phyloP scores from a whole-genome alignment of 2,888 invertebrate species.

The Andrena praecox region DNA sequence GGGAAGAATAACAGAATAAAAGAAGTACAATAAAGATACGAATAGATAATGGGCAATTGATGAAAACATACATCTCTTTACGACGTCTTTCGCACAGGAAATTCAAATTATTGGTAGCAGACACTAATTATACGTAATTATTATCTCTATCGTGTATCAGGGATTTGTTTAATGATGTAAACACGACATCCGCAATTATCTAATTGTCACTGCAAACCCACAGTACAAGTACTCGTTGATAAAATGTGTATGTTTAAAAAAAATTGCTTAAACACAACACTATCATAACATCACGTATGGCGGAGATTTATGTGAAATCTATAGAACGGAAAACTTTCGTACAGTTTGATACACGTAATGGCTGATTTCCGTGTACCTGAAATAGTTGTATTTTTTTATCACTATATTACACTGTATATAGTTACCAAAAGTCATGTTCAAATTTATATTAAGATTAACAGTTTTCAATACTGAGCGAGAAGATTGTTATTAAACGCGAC shows the following conservation, averaged over 20 bases:
- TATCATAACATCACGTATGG: slow-evolving; percentile 16
- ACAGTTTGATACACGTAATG: not conserved
- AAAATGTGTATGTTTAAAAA: slow-evolving; percentile 8
- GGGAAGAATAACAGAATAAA: not conserved
- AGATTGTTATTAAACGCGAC: not conserved
- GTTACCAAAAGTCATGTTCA: not conserved
- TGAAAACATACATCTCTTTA: slow-evolving; percentile 7
- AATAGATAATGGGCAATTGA: slow-evolving; percentile 6
- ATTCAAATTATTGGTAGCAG: not conserved
- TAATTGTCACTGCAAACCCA: not conserved
- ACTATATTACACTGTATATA: not conserved
- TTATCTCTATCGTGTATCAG: not conserved
- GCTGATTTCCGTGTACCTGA: slow-evolving; percentile 22
- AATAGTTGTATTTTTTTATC: not conserved
- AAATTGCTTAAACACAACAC: slow-evolving; percentile 43
- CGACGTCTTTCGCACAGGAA: not conserved
- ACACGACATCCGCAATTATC: slow-evolving; percentile 6
- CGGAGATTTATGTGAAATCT: not conserved
- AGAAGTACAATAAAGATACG: not conserved
- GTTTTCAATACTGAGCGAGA: not conserved
- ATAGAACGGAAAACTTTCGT: slow-evolving; percentile 19
- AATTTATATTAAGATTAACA: not conserved
- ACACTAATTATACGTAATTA: not conserved
- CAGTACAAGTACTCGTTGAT: slow-evolving; percentile 1
- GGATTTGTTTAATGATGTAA: slow-evolving; percentile 3